Percentiles rank a stretch among this genome's conserved stretches.
Conservation (phyloP, 2,797 vertebrate species). For the Paedocypris micromegethes region DNA sequence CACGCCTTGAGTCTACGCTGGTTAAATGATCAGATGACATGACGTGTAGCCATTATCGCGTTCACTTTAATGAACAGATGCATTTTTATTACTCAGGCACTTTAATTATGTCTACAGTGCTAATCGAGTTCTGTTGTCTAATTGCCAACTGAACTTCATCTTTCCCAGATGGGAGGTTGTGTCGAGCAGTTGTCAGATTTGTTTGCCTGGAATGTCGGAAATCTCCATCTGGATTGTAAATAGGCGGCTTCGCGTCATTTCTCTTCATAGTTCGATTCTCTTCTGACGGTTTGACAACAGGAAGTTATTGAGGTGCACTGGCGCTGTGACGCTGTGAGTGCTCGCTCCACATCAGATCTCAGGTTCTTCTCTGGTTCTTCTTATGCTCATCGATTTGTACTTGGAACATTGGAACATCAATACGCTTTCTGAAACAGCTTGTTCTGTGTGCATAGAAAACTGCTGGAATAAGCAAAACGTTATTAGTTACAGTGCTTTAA, state of each 20-base stretch:
- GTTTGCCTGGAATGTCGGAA: slow-evolving; percentile 60
- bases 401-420: slow-evolving; percentile 10
- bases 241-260: slow-evolving; percentile 48
- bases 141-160: not conserved
- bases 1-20: not conserved
- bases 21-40: not conserved
- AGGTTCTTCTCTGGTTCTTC: not conserved
- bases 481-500: not conserved
- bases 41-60: not conserved
- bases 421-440: not conserved
- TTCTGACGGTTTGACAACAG: slow-evolving; percentile 58
- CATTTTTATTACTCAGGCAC: not conserved
- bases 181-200: not conserved
- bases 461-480: not conserved
- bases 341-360: slow-evolving; percentile 13
- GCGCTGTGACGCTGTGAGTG: slow-evolving; percentile 62
- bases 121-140: not conserved
- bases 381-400: slow-evolving; percentile 16
- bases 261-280: slow-evolving; percentile 46
- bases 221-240: slow-evolving; percentile 63
- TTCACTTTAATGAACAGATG: not conserved
- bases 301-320: slow-evolving; percentile 54
- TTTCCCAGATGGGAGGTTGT: slow-evolving; percentile 2
- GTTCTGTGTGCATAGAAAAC: not conserved
- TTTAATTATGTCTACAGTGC: not conserved